Conservation (phyloP, 2,113 vertebrate genomes). For the Elachura formosa region DNA sequence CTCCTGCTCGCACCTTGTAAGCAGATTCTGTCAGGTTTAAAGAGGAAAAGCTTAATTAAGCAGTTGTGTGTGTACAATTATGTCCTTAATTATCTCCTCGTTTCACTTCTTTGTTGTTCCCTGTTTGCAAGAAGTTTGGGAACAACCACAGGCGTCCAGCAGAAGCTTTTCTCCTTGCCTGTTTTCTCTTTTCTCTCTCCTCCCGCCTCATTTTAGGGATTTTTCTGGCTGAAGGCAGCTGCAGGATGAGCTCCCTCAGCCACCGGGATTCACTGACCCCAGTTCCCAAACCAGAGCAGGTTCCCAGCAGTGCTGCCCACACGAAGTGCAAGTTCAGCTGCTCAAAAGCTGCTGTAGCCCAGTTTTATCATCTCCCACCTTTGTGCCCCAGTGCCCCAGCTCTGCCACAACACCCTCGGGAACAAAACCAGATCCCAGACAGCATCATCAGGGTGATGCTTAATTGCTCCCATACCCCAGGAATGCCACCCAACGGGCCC, state of each 20-base stretch:
- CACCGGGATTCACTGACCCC: fast-evolving
- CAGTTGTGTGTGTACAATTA: constrained; percentile 71
- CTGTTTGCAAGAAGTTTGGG: constrained; percentile 51
- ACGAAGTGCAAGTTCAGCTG: fast-evolving
- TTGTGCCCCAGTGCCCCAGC: neutral
- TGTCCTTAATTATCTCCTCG: constrained; percentile 68
- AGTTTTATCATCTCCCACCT: fast-evolving
- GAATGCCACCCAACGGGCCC: neutral
- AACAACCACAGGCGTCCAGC: constrained; percentile 6
- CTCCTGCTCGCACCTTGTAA: constrained; percentile 66
- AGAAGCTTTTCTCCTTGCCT: neutral
- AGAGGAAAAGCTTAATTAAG: constrained; percentile 78
- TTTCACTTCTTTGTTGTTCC: constrained; percentile 65
- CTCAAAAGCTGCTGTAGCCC: neutral
- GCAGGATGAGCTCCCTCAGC: neutral
- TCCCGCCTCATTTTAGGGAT: neutral
- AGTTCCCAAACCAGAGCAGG: neutral
- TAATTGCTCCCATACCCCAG: neutral
- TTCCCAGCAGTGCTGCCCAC: neutral
- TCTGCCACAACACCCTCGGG: neutral
- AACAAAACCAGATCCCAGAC: neutral
- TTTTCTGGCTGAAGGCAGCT: neutral
- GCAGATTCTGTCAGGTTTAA: constrained; percentile 73
- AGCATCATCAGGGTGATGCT: neutral
- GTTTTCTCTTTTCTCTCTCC: neutral